Base-by-base conservation (phyloP, 2,888 invertebrate species). In the Nymphalis polychloros region DNA sequence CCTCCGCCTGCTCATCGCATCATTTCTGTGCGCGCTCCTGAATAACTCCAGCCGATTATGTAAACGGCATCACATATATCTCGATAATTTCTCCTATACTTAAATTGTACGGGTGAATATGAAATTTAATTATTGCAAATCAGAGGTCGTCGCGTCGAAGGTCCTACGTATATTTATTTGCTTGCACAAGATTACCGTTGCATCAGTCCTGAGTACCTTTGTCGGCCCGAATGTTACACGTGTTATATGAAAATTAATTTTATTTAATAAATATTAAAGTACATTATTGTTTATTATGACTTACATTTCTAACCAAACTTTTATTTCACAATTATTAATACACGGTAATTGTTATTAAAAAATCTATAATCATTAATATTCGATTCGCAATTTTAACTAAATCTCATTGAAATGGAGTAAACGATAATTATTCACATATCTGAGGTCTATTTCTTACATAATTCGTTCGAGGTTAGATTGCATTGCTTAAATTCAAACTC, bases 371-470 rank as follows among this genome's bases (percentile, higher is more conserved):
- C 0, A 47, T 60, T 53, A 60, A 47, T 52, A 31, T 27, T 60
- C 52, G 52, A 65, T 31, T 52, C 20, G 20, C 60, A 31, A 47
- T 60, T 53, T 52, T 60, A n/a, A 35, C 52, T 46, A 19, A 53
- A 20, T 62, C 50, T 49, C 47, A 61, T 61, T 60, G 48, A 47
- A 61, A 61, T 53, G 63, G 50, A 49, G 48, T 67, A 59, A 65
- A 64, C 57, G 65, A 64, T 68, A 64, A 64, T 67, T 70, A 67
- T 55, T 67, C 62, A 70, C 53, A 80, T 84, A 82, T 76, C 77
- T 84, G 83, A 87, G 85, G 87, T 81, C 81, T 76, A 76, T 77
- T 78, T 79, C 80, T 88, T 87, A 87, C 86, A 84, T 87, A 88
- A 85, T 77, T 74, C 74, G 74, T 74, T 77, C 82, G 84, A 82